phyloP scores from a whole-genome alignment of 2,888 invertebrate species.

The Metellina segmentata region DNA sequence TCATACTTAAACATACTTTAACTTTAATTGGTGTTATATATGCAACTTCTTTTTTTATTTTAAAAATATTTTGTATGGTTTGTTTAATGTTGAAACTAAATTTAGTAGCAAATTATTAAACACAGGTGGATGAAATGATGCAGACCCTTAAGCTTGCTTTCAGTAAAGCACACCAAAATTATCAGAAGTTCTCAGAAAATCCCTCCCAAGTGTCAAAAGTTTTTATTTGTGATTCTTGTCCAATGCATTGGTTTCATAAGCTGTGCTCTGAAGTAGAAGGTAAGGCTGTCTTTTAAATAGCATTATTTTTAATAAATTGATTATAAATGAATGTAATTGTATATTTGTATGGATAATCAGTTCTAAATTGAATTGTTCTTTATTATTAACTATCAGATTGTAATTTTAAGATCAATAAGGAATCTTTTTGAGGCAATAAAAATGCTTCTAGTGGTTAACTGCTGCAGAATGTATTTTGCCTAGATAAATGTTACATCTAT shows the following conservation, averaged over 20 bases:
- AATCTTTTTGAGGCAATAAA: neutral
- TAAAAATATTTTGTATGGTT: no score
- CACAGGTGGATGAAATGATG: conserved; percentile 83
- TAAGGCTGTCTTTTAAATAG: conserved; percentile 78
- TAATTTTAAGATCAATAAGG: neutral
- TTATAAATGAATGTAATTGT: neutral
- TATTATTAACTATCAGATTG: neutral
- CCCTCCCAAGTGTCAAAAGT: conserved; percentile 50
- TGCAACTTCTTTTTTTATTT: no score
- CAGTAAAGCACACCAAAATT: conserved; percentile 83
- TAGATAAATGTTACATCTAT: no score
- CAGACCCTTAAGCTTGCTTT: conserved; percentile 89
- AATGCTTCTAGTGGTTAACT: no score
- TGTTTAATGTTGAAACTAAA: no score
- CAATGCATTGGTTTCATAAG: conserved; percentile 96
- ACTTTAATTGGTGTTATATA: no score
- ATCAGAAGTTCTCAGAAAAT: conserved; percentile 49
- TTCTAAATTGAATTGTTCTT: neutral
- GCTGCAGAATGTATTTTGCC: no score
- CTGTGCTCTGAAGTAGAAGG: conserved; percentile 92
- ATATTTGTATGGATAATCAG: neutral
- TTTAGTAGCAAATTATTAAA: no score
- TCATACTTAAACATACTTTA: no score
- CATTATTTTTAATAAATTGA: neutral
- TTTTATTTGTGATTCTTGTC: conserved; percentile 92